Evolutionary conservation across 2,113 vertebrate species (phyloP).

Genomic region (Vimba vimba): DNA sequence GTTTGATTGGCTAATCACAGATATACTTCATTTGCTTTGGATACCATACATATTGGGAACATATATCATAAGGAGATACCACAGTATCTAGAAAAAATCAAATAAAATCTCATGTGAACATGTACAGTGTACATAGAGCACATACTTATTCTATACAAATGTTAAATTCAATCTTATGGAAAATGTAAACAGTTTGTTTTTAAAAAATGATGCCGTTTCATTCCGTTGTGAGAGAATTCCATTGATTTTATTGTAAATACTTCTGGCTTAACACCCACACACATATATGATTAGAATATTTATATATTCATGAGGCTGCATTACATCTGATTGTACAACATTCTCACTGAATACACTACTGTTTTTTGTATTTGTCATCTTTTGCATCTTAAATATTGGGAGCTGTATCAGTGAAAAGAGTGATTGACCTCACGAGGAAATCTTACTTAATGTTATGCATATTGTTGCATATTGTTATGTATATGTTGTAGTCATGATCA

Average conservation of each 20-base stretch:
- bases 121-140: slow-evolving; percentile 19
- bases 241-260: not conserved
- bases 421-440: not conserved
- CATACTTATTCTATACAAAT: not conserved
- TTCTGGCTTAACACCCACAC: not conserved
- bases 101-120: not conserved
- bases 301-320: not conserved
- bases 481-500: slow-evolving; percentile 3
- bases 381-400: not conserved
- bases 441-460: slow-evolving; percentile 18
- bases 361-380: slow-evolving; percentile 4
- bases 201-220: not conserved
- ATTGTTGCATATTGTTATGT: slow-evolving; percentile 29
- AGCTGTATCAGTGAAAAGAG: slow-evolving; percentile 5
- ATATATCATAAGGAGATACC: not conserved
- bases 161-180: not conserved
- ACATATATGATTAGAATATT: not conserved
- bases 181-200: not conserved
- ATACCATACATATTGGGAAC: not conserved
- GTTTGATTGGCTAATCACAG: not conserved
- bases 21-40: not conserved
- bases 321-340: not conserved
- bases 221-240: not conserved
- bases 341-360: not conserved
- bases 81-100: not conserved